Conservation (phyloP, 1,140 invertebrate species). For the Drosophila lowei region DNA sequence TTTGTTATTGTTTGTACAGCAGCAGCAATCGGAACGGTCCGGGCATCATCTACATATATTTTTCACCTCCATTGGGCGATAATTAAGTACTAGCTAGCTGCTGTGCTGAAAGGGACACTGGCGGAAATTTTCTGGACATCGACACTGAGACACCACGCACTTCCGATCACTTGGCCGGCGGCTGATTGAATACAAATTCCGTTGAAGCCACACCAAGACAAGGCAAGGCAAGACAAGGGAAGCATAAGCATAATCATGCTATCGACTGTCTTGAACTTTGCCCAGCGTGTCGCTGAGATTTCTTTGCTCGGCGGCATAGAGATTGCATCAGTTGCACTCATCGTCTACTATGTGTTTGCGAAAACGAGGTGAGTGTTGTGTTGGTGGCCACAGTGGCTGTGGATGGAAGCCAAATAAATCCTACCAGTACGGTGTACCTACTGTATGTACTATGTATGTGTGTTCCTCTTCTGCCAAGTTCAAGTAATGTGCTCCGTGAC, state of each 20-base stretch:
- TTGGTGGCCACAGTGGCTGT: not conserved
- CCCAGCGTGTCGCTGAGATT: slow-evolving; percentile 74
- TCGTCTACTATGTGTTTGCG: slow-evolving; percentile 78
- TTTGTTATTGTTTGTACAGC: slow-evolving; percentile 31
- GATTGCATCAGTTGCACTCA: slow-evolving; percentile 74
- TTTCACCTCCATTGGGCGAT: slow-evolving; percentile 23
- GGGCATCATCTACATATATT: slow-evolving; percentile 51
- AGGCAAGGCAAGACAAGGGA: not conserved
- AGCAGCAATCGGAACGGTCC: not conserved
- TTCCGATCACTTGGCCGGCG: slow-evolving; percentile 50
- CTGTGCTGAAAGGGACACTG: slow-evolving; percentile 21
- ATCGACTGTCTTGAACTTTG: slow-evolving; percentile 67
- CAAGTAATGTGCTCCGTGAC: slow-evolving; percentile 21
- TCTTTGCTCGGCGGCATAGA: slow-evolving; percentile 79
- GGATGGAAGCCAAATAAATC: slow-evolving; percentile 59
- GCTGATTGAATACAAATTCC: slow-evolving; percentile 36
- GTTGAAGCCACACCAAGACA: not conserved
- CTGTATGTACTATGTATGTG: too few species aligned
- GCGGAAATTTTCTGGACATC: not conserved
- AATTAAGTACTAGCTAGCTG: too few species aligned
- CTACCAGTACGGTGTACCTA: not conserved
- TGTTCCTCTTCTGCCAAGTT: slow-evolving; percentile 11
- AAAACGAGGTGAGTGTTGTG: slow-evolving; percentile 80
- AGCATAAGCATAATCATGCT: slow-evolving; percentile 49
- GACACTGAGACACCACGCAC: slow-evolving; percentile 7